phyloP scores from a whole-genome alignment of 2,797 vertebrate genomes.

The Myiotriccus ornatus region DNA sequence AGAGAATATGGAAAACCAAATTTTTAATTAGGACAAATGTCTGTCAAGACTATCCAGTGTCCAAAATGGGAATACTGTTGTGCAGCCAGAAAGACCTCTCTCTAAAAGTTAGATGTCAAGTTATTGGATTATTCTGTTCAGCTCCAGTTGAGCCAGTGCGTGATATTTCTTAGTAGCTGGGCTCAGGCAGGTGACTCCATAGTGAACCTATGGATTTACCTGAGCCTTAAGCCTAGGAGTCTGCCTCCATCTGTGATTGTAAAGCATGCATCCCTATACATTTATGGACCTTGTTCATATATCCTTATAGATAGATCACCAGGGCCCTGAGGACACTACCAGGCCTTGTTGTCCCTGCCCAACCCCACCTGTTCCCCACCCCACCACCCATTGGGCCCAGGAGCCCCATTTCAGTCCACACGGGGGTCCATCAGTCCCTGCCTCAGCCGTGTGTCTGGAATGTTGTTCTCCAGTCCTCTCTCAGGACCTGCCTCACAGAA shows the following conservation, averaged over 20 bases:
- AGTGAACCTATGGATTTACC: background rate
- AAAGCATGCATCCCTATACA: background rate
- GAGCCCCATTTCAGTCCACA: background rate
- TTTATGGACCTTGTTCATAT: background rate
- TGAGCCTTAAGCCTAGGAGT: background rate
- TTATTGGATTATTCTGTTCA: background rate
- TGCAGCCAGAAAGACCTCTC: background rate
- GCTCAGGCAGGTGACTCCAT: background rate
- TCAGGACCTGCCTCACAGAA: background rate
- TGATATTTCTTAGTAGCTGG: background rate
- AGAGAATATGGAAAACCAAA: background rate
- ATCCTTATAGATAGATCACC: background rate
- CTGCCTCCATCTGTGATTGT: background rate
- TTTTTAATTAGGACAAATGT: background rate
- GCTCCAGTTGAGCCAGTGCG: background rate
- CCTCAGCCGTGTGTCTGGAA: fast-evolving
- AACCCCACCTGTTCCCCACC: background rate
- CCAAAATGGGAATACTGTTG: background rate
- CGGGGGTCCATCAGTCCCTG: background rate
- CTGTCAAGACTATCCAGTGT: background rate
- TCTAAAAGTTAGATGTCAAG: background rate
- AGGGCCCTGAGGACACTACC: background rate
- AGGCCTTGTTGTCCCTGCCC: background rate
- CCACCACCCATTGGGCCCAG: background rate
- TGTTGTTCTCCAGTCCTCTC: background rate